Conservation (phyloP, 2,797 vertebrate species). For the Cossypha heuglini region DNA sequence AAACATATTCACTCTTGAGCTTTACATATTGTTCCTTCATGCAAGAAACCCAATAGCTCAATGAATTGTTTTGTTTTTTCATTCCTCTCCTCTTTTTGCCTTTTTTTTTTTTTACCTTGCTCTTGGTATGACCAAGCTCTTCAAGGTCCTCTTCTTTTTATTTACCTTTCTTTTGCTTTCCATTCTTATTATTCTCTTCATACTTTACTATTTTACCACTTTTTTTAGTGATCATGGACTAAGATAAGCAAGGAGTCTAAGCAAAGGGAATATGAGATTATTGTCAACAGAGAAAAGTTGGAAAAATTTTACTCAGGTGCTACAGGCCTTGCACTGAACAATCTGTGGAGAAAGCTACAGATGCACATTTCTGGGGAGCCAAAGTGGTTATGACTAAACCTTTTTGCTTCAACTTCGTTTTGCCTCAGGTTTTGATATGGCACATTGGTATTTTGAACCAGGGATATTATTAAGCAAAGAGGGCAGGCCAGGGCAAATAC, state of each 20-base stretch:
- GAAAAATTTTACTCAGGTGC: neutral
- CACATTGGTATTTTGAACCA: neutral
- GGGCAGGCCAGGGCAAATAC: neutral
- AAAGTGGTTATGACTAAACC: neutral
- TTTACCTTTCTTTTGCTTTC: neutral
- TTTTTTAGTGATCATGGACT: neutral
- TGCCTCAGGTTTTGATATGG: neutral
- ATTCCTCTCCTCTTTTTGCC: neutral
- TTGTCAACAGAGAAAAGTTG: neutral
- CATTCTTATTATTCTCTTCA: neutral
- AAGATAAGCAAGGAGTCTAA: neutral
- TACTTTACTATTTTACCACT: neutral
- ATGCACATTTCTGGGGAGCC: neutral
- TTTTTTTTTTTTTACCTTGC: neutral
- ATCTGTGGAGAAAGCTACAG: neutral
- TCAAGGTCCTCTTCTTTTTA: neutral
- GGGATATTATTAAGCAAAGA: neutral
- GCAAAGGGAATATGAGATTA: neutral
- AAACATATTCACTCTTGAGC: slow-evolving; percentile 27
- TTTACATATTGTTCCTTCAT: slow-evolving; percentile 50
- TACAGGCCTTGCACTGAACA: neutral
- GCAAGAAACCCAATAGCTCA: neutral
- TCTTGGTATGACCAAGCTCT: neutral
- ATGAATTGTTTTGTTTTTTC: slow-evolving; percentile 29
- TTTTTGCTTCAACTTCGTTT: neutral